Conservation (phyloP, 2,113 vertebrate species). For the Gulo gulo region DNA sequence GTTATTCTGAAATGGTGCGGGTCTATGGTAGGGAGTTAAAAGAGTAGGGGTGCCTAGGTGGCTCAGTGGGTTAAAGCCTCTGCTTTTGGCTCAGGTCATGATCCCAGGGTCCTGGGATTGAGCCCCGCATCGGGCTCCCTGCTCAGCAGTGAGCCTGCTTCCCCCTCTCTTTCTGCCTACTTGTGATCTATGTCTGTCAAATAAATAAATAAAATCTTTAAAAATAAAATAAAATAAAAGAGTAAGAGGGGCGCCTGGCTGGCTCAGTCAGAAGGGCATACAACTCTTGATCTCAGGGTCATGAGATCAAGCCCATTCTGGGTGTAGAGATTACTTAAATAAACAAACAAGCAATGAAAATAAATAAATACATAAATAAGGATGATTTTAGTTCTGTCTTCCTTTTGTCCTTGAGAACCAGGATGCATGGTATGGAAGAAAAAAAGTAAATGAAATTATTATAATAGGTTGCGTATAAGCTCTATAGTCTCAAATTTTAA, state of each 20-base stretch:
- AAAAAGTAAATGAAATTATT: not conserved
- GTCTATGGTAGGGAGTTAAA: not conserved
- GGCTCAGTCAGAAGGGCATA: too few species aligned
- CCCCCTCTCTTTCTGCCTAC: too few species aligned
- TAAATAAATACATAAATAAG: not conserved
- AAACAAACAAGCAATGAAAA: not conserved
- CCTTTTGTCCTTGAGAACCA: not conserved
- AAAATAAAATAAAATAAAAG: too few species aligned
- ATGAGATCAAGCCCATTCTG: not conserved
- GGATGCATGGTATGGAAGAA: not conserved
- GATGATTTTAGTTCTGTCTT: not conserved
- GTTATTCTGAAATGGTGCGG: not conserved
- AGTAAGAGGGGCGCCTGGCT: too few species aligned
- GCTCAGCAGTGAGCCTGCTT: too few species aligned
- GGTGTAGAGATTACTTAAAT: not conserved
- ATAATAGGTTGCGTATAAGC: not conserved
- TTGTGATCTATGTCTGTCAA: too few species aligned
- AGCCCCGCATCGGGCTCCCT: too few species aligned
- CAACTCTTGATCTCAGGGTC: not conserved
- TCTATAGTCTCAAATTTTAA: not conserved
- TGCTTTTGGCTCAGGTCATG: too few species aligned
- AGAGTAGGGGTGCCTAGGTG: too few species aligned
- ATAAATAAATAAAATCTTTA: too few species aligned
- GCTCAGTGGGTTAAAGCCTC: too few species aligned
- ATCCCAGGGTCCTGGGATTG: too few species aligned